Base-by-base conservation (phyloP, 1,140 invertebrate genomes). In the Solen grandis region DNA sequence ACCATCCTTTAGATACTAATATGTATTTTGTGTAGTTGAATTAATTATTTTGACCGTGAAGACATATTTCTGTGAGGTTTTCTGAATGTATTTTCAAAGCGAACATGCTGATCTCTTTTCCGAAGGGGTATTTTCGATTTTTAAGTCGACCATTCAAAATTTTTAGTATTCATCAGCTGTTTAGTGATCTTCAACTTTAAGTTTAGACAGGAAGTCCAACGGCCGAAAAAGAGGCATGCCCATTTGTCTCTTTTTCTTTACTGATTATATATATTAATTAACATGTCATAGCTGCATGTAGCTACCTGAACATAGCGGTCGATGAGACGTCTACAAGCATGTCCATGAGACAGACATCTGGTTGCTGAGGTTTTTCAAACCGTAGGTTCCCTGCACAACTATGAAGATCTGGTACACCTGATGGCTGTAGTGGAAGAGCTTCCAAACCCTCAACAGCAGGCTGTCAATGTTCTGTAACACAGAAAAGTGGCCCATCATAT, bases 351-450 rank as follows among this genome's bases (percentile, higher is more conserved):
- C 31, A 70, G 50, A 46, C 68, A 70, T 55, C 68, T 52, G 14
- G 68, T 54, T 1, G 68, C 68, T 54, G 68, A 70, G 68, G 46
- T 52, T 70, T 33, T 70, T 70, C 50, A 70, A 14, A 10, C 68
- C 68, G 57, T 70, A 70, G 4, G 68, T 52, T 19, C 25, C 31
- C n/a, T 70, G 68, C 35, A 70, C 50, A 29, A 55, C 50, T 52
- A 54, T 54, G 29, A 70, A 70, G 0, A 70, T 55, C 5, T 14
- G 46, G 33, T 70, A 70, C 68, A 55, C 57, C 68, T 70, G 41
- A 4, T 46, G 68, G 35, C 68, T 70, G 46, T 70, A 70, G 46
- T 70, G 68, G 68, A 70, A 70, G 13, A 70, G 31, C 22, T 70
- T 70, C 68, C 41, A 70, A 13, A 70, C n/a, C 29, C 68, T 70